phyloP scores from a whole-genome alignment of 2,797 vertebrate genomes.

The Eulemur albifrons region DNA sequence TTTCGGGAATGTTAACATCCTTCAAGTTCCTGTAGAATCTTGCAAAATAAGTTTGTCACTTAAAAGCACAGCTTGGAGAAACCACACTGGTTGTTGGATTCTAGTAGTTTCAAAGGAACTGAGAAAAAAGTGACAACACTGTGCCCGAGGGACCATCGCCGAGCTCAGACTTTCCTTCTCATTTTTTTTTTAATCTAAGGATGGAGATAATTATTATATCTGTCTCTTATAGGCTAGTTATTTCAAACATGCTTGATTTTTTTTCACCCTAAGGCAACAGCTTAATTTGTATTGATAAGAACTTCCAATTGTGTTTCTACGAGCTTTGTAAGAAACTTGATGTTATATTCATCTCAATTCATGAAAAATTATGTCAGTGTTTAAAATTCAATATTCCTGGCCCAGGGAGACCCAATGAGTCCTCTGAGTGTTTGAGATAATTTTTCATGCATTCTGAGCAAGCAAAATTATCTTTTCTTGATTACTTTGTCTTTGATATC shows the following conservation, averaged over 20 bases:
- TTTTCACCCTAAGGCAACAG: constrained; percentile 48
- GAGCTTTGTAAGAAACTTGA: constrained; percentile 36
- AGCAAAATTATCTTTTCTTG: constrained; percentile 59
- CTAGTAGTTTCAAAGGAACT: constrained; percentile 11
- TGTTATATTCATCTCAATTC: constrained; percentile 48
- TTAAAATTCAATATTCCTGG: constrained; percentile 65
- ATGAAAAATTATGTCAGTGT: constrained; percentile 45
- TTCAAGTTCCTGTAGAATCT: constrained; percentile 2
- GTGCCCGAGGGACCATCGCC: background rate
- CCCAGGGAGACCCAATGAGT: constrained; percentile 28
- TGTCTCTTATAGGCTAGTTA: constrained; percentile 30
- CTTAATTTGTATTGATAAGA: constrained; percentile 67
- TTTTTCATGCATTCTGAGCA: constrained; percentile 52
- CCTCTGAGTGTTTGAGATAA: constrained; percentile 38
- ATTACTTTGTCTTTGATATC: constrained; percentile 71
- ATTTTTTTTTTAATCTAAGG: constrained; percentile 50
- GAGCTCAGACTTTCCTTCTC: background rate
- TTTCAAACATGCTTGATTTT: constrained; percentile 54
- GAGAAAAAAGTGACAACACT: background rate
- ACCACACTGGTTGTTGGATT: constrained; percentile 10
- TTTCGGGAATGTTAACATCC: background rate
- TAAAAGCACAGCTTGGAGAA: constrained; percentile 42
- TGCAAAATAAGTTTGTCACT: constrained; percentile 24
- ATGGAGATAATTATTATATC: constrained; percentile 52
- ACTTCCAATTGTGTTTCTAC: constrained; percentile 53